Evolutionary conservation across 2,797 vertebrate genomes (phyloP), one percentile per base, ranked within the genome.

Genomic region (Myotis daubentonii): DNA sequence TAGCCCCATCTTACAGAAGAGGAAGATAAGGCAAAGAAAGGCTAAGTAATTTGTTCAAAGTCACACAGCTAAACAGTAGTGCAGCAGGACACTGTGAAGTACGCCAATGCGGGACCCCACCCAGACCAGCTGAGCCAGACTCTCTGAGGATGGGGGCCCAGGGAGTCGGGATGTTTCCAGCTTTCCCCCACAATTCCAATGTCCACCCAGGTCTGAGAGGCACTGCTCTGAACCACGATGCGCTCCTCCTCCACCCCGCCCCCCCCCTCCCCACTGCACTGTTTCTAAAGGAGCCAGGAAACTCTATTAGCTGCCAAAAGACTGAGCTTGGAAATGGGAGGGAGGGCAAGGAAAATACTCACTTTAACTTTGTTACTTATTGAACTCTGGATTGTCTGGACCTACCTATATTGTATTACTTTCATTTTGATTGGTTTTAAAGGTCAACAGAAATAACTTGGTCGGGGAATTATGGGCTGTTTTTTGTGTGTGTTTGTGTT

Each of bases 371-470:
- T 70, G 23, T 87, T 89, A 55, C 51, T 79, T 91, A 72, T 2
- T 84, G 66, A 94, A 76, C 60, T 62, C 47, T 23, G 53, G 81
- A 60, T 76, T 25, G 41, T 94, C 51, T 75, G 65, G 44, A 62
- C 60, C 33, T 53, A 49, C 28, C 75, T 95, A 3, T 55, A 83
- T 28, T 80, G 65, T 49, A 76, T 82, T 51, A 66, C 75, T 96
- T 93, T 68, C 41, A 55, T 83, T 94, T 76, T 90, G 90, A 91
- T 87, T 93, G 41, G 33, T 86, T 93, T 91, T 94, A 89, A 96
- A 97, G 92, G 85, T 91, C 76, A 78, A 76, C 74, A 51, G 60
- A 81, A 91, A 76, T 82, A 66, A 86, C 53, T n/a, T 68, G n/a
- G 70, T 76, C 20, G 36, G 33, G 23, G 6, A 65, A 81, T 90